Evolutionary conservation across 1,140 invertebrate species (phyloP).

Genomic region (Catajapyx aquilonaris): DNA sequence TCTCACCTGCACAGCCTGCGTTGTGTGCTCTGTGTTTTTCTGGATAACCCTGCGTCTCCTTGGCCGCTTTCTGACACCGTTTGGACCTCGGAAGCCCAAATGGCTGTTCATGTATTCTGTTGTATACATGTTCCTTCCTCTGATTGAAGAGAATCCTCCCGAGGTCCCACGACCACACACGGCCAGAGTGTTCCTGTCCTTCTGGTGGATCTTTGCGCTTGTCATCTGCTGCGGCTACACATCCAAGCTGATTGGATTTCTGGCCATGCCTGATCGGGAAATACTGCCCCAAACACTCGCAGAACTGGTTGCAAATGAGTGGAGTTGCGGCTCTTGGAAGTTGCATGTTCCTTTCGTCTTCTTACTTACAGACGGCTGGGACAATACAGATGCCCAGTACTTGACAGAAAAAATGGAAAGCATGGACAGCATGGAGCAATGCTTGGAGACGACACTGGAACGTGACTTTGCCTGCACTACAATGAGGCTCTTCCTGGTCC

Average conservation of each 20-base stretch:
- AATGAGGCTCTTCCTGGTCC: neutral
- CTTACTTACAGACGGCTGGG: neutral
- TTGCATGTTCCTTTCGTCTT: neutral
- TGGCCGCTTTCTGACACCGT: neutral
- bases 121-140: neutral
- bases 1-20: too few relatives aligned
- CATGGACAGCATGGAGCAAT: neutral
- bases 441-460: neutral
- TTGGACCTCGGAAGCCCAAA: neutral
- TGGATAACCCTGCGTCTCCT: neutral
- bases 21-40: slow-evolving; percentile 1
- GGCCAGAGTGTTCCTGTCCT: neutral
- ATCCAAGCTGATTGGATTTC: neutral
- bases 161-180: neutral
- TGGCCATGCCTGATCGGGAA: neutral
- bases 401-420: neutral
- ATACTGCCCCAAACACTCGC: neutral
- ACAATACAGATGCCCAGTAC: neutral
- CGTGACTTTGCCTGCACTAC: neutral
- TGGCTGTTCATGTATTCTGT: neutral
- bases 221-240: neutral
- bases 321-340: neutral
- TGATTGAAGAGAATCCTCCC: neutral
- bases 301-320: neutral
- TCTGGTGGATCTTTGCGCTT: neutral